Conservation (phyloP, 35 echinoderm and acorn worm genomes). For the Stichopus chloronotus region DNA sequence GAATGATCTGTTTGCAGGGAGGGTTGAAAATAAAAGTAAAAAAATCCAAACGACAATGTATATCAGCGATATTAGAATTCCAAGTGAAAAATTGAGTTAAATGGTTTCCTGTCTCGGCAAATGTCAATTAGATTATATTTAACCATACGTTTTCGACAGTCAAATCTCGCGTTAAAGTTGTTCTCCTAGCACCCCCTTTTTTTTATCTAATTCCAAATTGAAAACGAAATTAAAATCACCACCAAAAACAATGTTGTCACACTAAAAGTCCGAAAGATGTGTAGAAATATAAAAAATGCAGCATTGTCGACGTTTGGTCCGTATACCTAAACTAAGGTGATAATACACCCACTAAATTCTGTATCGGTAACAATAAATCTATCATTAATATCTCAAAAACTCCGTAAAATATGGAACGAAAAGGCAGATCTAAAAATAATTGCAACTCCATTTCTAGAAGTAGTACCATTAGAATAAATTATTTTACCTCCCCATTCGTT, state of each 20-base stretch:
- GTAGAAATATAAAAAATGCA: background rate
- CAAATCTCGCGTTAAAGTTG: background rate
- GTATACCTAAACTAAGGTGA: background rate
- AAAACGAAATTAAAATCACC: background rate
- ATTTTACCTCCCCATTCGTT: slow-evolving; percentile 23
- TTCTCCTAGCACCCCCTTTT: background rate
- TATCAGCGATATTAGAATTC: background rate
- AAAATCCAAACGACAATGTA: background rate
- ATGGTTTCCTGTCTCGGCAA: background rate
- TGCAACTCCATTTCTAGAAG: background rate
- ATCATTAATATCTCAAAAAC: background rate
- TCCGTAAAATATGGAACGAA: background rate
- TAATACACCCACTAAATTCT: background rate
- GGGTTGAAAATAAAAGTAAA: background rate
- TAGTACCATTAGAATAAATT: slow-evolving; percentile 29
- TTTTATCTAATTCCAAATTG: slow-evolving; percentile 21
- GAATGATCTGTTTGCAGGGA: background rate
- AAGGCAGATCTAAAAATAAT: slow-evolving; percentile 6
- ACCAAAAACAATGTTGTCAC: no score
- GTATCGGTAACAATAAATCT: slow-evolving; percentile 16
- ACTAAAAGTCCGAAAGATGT: background rate
- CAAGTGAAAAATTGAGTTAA: background rate
- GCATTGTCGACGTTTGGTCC: slow-evolving; percentile 9
- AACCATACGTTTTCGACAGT: background rate
- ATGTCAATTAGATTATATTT: background rate